Conservation (phyloP, 2,797 vertebrate genomes). For the Argya squamiceps region DNA sequence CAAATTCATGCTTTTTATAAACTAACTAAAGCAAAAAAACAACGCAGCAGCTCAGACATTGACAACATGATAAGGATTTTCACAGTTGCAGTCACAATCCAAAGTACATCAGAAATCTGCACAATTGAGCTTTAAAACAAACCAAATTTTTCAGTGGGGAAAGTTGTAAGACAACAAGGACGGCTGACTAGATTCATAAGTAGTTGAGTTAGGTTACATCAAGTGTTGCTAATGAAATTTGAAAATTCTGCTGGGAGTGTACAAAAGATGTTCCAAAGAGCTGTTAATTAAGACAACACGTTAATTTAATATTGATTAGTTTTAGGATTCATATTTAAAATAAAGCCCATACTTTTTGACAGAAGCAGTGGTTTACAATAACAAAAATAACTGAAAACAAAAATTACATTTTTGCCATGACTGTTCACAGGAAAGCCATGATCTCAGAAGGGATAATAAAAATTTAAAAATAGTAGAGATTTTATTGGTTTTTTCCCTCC, state of each 20-base stretch:
- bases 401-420: neutral
- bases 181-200: slow-evolving; percentile 31
- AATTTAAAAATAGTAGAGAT: neutral
- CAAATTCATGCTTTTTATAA: slow-evolving; percentile 17
- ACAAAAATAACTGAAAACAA: neutral
- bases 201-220: slow-evolving; percentile 43
- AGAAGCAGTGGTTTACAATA: neutral
- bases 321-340: slow-evolving; percentile 37
- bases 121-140: slow-evolving; percentile 51
- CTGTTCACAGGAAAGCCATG: neutral
- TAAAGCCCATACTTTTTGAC: neutral
- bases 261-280: slow-evolving; percentile 58
- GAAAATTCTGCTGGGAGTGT: slow-evolving; percentile 52
- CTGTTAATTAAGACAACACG: slow-evolving; percentile 61
- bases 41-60: neutral
- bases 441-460: neutral
- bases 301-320: slow-evolving; percentile 65
- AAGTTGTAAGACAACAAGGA: slow-evolving; percentile 50
- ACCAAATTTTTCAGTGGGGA: slow-evolving; percentile 40
- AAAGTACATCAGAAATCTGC: slow-evolving; percentile 44
- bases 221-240: slow-evolving; percentile 57
- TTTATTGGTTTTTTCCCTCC: neutral
- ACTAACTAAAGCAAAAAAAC: slow-evolving; percentile 18
- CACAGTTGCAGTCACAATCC: slow-evolving; percentile 13
- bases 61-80: slow-evolving; percentile 47